phyloP scores from a whole-genome alignment of 2,113 vertebrate species.

The Dicerorhinus sumatrensis region DNA sequence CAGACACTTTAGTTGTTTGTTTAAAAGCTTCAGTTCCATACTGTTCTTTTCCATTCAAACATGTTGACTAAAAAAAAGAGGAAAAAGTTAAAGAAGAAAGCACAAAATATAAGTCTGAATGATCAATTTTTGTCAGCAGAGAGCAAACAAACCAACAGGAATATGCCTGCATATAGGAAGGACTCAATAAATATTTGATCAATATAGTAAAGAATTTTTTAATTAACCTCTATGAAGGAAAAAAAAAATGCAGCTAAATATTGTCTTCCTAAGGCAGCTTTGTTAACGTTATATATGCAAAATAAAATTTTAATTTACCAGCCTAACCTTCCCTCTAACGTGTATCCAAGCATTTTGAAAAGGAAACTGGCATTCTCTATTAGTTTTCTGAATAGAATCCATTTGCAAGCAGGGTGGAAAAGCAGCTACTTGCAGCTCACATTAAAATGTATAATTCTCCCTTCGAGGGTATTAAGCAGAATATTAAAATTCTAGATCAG shows the following conservation, averaged over 20 bases:
- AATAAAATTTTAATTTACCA: constrained; percentile 62
- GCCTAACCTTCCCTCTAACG: constrained; percentile 3
- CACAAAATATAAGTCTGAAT: not conserved
- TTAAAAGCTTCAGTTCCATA: not conserved
- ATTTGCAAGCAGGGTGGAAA: constrained; percentile 41
- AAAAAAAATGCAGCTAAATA: constrained; percentile 42
- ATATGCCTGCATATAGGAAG: not conserved
- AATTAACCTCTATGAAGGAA: constrained; percentile 31
- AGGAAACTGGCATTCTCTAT: constrained; percentile 59
- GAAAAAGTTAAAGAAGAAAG: not conserved
- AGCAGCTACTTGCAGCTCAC: constrained; percentile 14
- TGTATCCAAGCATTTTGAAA: constrained; percentile 33
- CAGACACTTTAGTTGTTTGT: not conserved
- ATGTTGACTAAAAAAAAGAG: not conserved
- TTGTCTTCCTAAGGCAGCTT: constrained; percentile 28
- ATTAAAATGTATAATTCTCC: constrained; percentile 66
- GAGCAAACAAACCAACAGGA: not conserved
- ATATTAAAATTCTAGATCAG: constrained; percentile 61
- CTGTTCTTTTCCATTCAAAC: not conserved
- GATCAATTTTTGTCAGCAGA: not conserved
- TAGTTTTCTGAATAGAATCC: constrained; percentile 58
- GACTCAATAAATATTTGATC: not conserved
- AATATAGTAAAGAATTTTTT: not conserved
- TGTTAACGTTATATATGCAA: not conserved
- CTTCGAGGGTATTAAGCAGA: constrained; percentile 31